Conservation (phyloP, 2,797 vertebrate genomes). For the Scolopax bukidnonensis region DNA sequence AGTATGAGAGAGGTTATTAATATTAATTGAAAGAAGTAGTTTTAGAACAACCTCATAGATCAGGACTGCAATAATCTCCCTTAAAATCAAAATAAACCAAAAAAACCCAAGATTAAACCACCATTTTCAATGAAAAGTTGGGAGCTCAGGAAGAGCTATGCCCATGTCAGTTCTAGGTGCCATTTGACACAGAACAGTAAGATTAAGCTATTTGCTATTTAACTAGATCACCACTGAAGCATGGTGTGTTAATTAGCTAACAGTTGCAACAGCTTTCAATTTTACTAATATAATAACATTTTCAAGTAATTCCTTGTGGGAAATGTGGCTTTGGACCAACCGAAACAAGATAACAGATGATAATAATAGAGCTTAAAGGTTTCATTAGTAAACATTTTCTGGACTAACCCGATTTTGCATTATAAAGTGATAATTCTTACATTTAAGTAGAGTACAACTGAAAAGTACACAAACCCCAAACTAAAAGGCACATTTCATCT, state of each 20-base stretch:
- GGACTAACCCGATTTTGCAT: not conserved
- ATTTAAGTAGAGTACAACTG: not conserved
- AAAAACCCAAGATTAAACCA: accelerated
- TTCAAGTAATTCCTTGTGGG: not conserved
- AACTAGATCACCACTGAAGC: not conserved
- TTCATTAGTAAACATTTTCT: not conserved
- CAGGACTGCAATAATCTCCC: not conserved
- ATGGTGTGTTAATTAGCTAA: not conserved
- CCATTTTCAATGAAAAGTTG: not conserved
- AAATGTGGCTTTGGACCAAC: not conserved
- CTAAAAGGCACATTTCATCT: not conserved
- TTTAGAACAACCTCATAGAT: not conserved
- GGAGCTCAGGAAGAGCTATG: not conserved
- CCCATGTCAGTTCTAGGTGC: not conserved
- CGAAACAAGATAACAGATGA: not conserved
- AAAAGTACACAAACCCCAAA: not conserved
- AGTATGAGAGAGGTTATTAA: not conserved
- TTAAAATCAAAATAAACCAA: not conserved
- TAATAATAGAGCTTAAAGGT: not conserved
- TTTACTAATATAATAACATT: not conserved
- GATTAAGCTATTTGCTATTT: not conserved
- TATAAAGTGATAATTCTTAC: not conserved
- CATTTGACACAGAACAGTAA: not conserved
- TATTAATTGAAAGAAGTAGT: not conserved
- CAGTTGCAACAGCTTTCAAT: not conserved